Conservation (phyloP, 1,140 invertebrate species). For the Choristoneura fumiferana region DNA sequence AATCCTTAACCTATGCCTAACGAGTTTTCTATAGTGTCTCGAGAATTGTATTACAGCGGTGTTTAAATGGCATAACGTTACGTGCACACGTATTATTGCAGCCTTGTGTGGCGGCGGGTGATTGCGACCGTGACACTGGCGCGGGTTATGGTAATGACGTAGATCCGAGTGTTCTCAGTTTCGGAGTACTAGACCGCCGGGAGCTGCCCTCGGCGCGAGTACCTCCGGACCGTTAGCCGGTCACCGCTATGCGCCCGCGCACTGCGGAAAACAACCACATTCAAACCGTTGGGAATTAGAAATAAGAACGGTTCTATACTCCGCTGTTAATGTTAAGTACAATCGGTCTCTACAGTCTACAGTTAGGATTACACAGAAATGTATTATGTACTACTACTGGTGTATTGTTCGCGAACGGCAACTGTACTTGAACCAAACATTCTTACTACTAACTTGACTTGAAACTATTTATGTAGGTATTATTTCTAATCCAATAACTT, state of each 20-base stretch:
- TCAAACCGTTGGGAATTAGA: slow-evolving; percentile 41
- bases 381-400: no score
- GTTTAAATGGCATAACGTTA: slow-evolving; percentile 37
- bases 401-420: no score
- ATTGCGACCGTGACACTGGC: slow-evolving; percentile 71
- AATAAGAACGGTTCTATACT: slow-evolving; percentile 37
- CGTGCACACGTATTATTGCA: slow-evolving; percentile 44
- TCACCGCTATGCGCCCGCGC: slow-evolving; percentile 55
- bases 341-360: slow-evolving; percentile 18
- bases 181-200: slow-evolving; percentile 33
- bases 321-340: slow-evolving; percentile 18
- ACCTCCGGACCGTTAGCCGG: slow-evolving; percentile 64
- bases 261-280: slow-evolving; percentile 37
- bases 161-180: slow-evolving; percentile 35
- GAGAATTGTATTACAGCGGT: not conserved
- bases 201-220: slow-evolving; percentile 50
- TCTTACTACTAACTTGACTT: slow-evolving; percentile 24
- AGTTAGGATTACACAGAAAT: not conserved
- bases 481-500: slow-evolving; percentile 23
- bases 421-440: slow-evolving; percentile 18
- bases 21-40: not conserved
- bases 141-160: slow-evolving; percentile 62
- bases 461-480: slow-evolving; percentile 25
- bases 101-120: slow-evolving; percentile 62
- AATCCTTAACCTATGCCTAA: no score